phyloP scores from a whole-genome alignment of 2,113 vertebrate species.

The Dipodomys spectabilis region DNA sequence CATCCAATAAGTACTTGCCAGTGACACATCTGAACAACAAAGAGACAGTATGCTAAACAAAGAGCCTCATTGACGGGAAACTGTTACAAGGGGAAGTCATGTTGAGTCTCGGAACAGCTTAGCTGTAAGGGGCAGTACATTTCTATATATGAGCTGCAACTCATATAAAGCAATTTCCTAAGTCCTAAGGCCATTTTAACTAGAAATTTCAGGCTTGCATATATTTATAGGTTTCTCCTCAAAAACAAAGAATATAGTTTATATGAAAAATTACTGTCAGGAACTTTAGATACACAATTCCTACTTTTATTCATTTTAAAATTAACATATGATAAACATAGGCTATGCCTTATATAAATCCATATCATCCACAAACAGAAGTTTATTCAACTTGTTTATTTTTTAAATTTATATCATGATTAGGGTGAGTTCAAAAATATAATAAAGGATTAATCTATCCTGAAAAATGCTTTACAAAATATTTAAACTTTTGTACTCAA shows the following conservation, averaged over 20 bases:
- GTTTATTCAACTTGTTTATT: constrained; percentile 1
- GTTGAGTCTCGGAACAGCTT: not conserved
- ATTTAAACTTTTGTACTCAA: not conserved
- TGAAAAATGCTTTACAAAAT: constrained; percentile 22
- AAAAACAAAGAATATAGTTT: not conserved
- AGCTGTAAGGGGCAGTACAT: not conserved
- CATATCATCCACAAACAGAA: not conserved
- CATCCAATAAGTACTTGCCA: constrained; percentile 53
- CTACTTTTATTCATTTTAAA: constrained; percentile 7
- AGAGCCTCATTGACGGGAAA: constrained; percentile 21
- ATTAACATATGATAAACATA: not conserved
- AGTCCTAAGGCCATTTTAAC: not conserved
- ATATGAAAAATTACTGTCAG: not conserved
- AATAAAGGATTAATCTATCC: not conserved
- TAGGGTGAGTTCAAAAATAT: not conserved
- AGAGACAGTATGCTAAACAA: constrained; percentile 26
- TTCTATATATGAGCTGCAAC: not conserved
- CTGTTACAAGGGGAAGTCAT: not conserved
- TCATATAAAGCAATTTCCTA: not conserved
- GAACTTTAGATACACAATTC: not conserved
- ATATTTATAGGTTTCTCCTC: not conserved
- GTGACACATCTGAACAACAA: not conserved
- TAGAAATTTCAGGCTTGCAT: not conserved
- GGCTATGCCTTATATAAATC: not conserved
- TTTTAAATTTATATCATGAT: not conserved